Base-by-base conservation (phyloP, 2,888 invertebrate genomes). In the Poecilus cupreus region DNA sequence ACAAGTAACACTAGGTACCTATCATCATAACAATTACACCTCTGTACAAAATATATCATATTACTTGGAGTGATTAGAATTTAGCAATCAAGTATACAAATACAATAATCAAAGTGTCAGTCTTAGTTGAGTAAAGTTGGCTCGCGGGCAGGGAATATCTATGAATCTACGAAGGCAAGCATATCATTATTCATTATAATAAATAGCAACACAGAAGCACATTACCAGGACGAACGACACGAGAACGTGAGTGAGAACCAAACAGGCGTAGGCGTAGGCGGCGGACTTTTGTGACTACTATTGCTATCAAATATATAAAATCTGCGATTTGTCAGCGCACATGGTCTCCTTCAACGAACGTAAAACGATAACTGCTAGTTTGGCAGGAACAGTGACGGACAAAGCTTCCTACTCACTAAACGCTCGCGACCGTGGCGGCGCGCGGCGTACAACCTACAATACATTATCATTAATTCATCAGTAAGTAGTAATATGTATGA, bases 331-430 rank as follows among this genome's bases (percentile, higher is more conserved):
- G 85, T 86, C 86, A 85, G 86, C 86, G 86, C 85, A 54, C 84
- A 80, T 75, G 74, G 37, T 49, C 22, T 81, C 32, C n/a, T n/a
- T n/a, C n/a, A n/a, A n/a, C 70, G 57, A 49, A 51, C 46, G 75
- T 57, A 74, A 49, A 57, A 70, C 57, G 43, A 80, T 32, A 32
- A 80, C 76, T 54, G 83, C 80, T 82, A 83, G n/a, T 72, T 75
- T 89, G 89, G 89, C 89, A 89, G 89, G 89, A 89, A 89, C 89
- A 87, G 86, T 88, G 87, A 89, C 89, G 89, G 89, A 89, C 89
- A 89, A 89, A 89, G 89, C 89, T 86, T 75, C 60, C 81, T 81
- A 81, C 51, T 64, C 20, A 37, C 80, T 80, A 80, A 80, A 49
- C 49, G 49, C 49, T 49, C 49, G 13, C 49, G 49, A 49, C 18